Base-by-base conservation (phyloP, 1,140 invertebrate species). In the Phymorhynchus buccinoides region DNA sequence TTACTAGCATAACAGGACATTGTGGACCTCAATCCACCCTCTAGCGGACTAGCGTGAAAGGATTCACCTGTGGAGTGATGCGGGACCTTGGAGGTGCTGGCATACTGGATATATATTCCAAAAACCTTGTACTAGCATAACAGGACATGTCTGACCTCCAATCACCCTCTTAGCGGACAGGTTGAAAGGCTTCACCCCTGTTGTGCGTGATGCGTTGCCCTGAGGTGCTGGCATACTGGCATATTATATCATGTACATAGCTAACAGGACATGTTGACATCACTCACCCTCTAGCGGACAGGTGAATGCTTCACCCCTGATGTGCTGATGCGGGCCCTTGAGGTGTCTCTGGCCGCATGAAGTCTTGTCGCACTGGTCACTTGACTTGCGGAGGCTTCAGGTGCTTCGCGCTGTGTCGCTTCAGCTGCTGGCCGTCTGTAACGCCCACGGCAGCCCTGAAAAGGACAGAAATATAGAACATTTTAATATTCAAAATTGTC, bases 321-420 rank as follows among this genome's bases (percentile, higher is more conserved):
- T 94, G 90, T 96, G 96, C 1, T 95, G 4, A 96, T 93, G 85
- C 94, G 93, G 96, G 83, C 96, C 96, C 85, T 95, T 96, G 0
- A 99, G 94, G 94, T 99, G 98, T n/a, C 91, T 99, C 98, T 32
- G 97, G 97, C 79, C 98, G 95, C 12, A 97, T 97, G 92, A 99
- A 99, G 7, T 94, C 48, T 97, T 95, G 82, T 96, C 97, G 94
- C 98, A 99, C 83, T 96, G 96, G 30, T 95, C 94, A 92, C 98
- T 79, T 89, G 89, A 94, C 39, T 91, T 91, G 12, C 92, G 84
- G n/a, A 91, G 86, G 12, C n/a, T 91, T 92, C 14, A 91, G 92
- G 81, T 93, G 93, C 83, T 91, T 92, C 3, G 90, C 88, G 27
- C 97, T 93, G 94, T 98, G 97, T 1, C 97, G 97, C 30, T 97